Percentiles rank a stretch among this genome's conserved stretches.
phyloP scores from a whole-genome alignment of 2,888 invertebrate genomes.

The Drosophila paranaensis region DNA sequence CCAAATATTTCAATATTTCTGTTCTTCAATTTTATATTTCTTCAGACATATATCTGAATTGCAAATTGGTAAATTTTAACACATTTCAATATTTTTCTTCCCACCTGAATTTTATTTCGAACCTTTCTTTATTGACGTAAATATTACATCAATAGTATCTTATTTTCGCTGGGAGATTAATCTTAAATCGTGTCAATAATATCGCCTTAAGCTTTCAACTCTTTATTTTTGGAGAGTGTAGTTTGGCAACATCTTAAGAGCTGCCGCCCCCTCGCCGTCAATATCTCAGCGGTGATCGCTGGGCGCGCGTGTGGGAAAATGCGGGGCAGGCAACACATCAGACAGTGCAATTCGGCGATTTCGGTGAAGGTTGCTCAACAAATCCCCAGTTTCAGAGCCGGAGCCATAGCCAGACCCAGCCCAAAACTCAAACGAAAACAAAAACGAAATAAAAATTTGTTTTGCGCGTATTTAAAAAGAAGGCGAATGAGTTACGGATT shows the following conservation, averaged over 20 bases:
- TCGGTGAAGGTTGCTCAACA: constrained; percentile 64
- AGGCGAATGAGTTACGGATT: constrained; percentile 82
- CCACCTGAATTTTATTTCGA: neutral
- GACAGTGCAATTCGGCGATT: constrained; percentile 57
- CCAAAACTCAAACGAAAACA: constrained; percentile 2
- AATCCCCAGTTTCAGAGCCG: constrained; percentile 6
- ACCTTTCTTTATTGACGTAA: too few relatives aligned
- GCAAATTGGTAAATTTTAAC: neutral
- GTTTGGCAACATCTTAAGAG: constrained; percentile 25
- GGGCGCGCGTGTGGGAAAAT: constrained; percentile 62
- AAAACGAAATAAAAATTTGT: constrained; percentile 53
- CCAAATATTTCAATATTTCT: neutral
- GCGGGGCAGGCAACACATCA: constrained; percentile 34
- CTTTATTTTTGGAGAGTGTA: constrained; percentile 39
- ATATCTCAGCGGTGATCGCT: constrained; percentile 11
- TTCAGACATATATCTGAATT: too few relatives aligned
- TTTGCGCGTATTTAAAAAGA: constrained; percentile 67
- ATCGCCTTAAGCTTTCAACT: constrained; percentile 5
- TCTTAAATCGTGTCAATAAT: neutral
- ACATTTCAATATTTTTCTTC: neutral
- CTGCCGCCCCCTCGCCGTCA: neutral
- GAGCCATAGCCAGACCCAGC: neutral
- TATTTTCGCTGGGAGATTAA: neutral
- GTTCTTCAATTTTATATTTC: neutral
- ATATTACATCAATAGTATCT: neutral